Percentiles rank a stretch among this genome's conserved stretches.
Conservation (phyloP, 2,888 invertebrate genomes). For the Mimumesa dahlbomi region DNA sequence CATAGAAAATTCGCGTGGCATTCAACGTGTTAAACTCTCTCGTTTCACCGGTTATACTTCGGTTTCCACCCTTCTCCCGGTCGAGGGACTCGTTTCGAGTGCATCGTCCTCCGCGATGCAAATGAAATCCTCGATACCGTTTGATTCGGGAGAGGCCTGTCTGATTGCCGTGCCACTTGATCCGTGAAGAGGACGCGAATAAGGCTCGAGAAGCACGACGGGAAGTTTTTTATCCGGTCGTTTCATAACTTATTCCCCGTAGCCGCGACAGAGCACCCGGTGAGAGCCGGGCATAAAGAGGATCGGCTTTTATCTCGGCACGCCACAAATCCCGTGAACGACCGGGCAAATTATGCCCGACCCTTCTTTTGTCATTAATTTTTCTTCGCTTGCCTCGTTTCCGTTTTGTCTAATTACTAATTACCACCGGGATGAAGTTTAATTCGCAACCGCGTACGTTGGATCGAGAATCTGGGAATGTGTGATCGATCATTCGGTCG, state of each 20-base stretch:
- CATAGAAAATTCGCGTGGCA: too few relatives aligned
- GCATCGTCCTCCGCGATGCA: constrained; percentile 15
- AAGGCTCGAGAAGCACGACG: constrained; percentile 41
- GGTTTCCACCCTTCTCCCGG: too few relatives aligned
- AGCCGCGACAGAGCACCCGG: constrained; percentile 38
- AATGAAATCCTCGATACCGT: constrained; percentile 10
- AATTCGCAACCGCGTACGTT: too few relatives aligned
- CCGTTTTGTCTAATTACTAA: constrained; percentile 9
- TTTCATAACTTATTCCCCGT: constrained; percentile 61
- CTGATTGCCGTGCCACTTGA: constrained; percentile 29
- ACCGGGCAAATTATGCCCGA: constrained; percentile 42
- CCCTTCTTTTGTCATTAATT: not conserved
- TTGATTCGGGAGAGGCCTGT: constrained; percentile 19
- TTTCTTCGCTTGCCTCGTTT: too few relatives aligned
- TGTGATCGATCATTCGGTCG: too few relatives aligned
- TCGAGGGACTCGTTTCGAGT: not conserved
- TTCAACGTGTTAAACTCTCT: too few relatives aligned
- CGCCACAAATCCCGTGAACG: constrained; percentile 48
- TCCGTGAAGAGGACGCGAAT: constrained; percentile 31
- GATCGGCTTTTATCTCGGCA: constrained; percentile 20
- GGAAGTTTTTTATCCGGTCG: constrained; percentile 51
- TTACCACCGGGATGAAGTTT: constrained; percentile 26
- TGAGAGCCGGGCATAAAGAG: constrained; percentile 41
- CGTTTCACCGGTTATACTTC: too few relatives aligned
- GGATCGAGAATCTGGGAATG: too few relatives aligned